Base-by-base conservation (phyloP, 30 jellyfish, hydroid and myxozoan genomes). In the Nemopilema nomurai region DNA sequence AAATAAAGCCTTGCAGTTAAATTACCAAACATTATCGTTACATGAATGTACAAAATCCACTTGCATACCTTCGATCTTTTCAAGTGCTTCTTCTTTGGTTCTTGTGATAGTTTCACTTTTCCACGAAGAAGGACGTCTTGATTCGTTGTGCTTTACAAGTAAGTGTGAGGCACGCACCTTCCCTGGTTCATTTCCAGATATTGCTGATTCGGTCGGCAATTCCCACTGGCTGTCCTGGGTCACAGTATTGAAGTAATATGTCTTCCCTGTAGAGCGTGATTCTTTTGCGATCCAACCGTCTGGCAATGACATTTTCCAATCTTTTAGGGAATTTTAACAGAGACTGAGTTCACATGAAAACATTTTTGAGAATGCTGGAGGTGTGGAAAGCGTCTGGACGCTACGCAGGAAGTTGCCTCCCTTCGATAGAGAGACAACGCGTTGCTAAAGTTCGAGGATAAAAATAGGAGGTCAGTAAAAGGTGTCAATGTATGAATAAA, bases 71-170 rank as follows among this genome's bases (percentile, higher is more conserved):
- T 84, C 79, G 31, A 94, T 76, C 1, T 88, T 94, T 57, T 79
- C 90, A n/a, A 84, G 74, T 28, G 99, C 99, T 49, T 94, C 99
- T 63, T 94, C 96, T 85, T 94, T 76, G 51, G 95, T 30, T 41
- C 99, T 84, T 52, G 97, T 88, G 71, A 94, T 89, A 4, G 76
- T 53, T 50, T 89, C 95, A 30, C 87, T 92, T 49, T 85, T 84
- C 99, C 99, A 94, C 8, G 99, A 94, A 9, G 99, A 84, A 69
- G 99, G 99, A 26, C 99, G 70, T 69, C 99, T 62, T 17, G 99
- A 94, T 24, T 87, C 95, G 63, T 79, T 89, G 89, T 94, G 99
- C 69, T 94, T 94, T 17, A 94, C 99, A 17, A 94, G 90, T 7
- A 94, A 78, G 74, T 94, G 99, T 1, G 97, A 81, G 16, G 97